phyloP scores from a whole-genome alignment of 2,888 invertebrate genomes.

The Neoitamus cyanurus region DNA sequence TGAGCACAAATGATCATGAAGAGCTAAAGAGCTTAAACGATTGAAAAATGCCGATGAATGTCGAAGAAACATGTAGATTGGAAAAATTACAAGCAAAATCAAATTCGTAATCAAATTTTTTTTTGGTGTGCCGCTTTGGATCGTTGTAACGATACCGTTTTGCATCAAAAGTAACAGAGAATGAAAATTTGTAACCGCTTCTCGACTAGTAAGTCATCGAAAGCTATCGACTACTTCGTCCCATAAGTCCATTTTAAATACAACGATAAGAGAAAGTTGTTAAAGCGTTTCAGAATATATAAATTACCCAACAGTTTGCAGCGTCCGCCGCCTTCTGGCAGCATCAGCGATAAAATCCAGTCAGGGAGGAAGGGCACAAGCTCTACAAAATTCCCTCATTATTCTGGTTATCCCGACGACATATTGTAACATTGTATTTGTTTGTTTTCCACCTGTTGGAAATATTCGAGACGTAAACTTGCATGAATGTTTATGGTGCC shows the following conservation, averaged over 20 bases:
- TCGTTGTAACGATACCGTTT: neutral
- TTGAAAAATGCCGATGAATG: neutral
- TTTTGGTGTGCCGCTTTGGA: no score
- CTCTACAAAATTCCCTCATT: slow-evolving; percentile 20
- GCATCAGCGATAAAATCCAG: neutral
- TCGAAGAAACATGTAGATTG: no score
- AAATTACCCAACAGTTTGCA: slow-evolving; percentile 13
- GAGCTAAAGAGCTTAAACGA: neutral
- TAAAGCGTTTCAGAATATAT: slow-evolving; percentile 6
- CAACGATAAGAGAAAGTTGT: slow-evolving; percentile 6
- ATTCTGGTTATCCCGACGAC: slow-evolving; percentile 36
- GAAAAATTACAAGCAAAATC: no score
- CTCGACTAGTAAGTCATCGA: neutral
- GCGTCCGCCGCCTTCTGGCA: neutral
- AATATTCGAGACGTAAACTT: slow-evolving; percentile 23
- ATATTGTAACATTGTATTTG: slow-evolving; percentile 35
- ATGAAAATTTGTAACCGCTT: no score
- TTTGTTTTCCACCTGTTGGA: slow-evolving; percentile 35
- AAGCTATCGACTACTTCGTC: neutral
- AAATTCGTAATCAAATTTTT: no score
- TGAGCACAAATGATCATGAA: neutral
- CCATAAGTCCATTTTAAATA: neutral
- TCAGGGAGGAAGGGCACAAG: neutral
- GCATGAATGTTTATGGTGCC: slow-evolving; percentile 35
- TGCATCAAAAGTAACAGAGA: neutral